phyloP scores from a whole-genome alignment of 2,888 invertebrate genomes.

The Heliconius ismenius region DNA sequence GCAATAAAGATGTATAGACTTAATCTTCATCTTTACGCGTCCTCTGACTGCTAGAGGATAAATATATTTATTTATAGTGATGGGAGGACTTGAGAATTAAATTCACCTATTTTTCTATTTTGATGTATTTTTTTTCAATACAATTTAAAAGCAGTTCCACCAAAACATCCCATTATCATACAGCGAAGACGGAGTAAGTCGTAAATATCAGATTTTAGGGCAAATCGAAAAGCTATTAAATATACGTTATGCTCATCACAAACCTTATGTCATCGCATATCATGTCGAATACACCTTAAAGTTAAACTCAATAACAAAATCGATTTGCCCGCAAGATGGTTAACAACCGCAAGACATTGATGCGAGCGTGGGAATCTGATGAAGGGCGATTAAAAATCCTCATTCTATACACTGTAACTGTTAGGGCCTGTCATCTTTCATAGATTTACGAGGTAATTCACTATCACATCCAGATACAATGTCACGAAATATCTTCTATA shows the following conservation, averaged over 20 bases:
- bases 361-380: constrained; percentile 44
- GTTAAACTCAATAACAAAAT: constrained; percentile 46
- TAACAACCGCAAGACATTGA: constrained; percentile 45
- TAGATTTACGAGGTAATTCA: constrained; percentile 30
- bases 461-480: constrained; percentile 17
- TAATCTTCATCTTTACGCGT: constrained; percentile 1
- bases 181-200: neutral
- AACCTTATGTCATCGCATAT: constrained; percentile 22
- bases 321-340: constrained; percentile 46
- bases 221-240: constrained; percentile 15
- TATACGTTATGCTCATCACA: constrained; percentile 18
- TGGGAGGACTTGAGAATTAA: neutral
- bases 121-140: neutral
- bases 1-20: constrained; percentile 8
- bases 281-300: constrained; percentile 42
- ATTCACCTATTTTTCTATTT: neutral
- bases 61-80: neutral
- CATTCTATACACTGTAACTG: constrained; percentile 15
- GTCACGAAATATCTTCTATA: constrained; percentile 1
- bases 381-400: constrained; percentile 35
- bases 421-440: constrained; percentile 11
- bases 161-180: neutral
- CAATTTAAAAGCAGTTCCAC: neutral
- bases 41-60: neutral
- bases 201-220: constrained; percentile 12